Evolutionary conservation across 2,797 vertebrate genomes (phyloP), one percentile per base, ranked within the genome.

Genomic region (Clarias pachynema): DNA sequence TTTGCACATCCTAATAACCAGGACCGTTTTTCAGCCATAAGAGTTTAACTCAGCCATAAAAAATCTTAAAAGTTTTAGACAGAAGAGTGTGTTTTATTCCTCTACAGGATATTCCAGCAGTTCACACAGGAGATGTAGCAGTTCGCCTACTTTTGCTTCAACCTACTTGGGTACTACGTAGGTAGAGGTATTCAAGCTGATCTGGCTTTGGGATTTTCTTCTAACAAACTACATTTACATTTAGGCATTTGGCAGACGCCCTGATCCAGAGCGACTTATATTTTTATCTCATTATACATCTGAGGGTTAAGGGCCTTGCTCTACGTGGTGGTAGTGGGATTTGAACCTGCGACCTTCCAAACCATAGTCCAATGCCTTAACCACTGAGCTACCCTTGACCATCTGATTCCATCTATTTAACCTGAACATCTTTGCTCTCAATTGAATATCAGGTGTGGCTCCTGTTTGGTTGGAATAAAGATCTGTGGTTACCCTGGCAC

Each of bases 341-440:
- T 44, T 44, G 40, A 44, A 44, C 40, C 7, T 9, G 40, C 40
- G 8, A 14, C 49, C 2, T 53, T 53, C 12, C 12, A 53, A 53
- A 49, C 10, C 44, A 0, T 14, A 49, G 44, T 49, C 44, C 44
- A 14, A 53, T 53, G 49, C 49, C 49, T 53, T 14, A 53, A 53
- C 49, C 49, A 53, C 12, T 53, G 49, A 53, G 12, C 49, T 53
- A 53, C 49, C 12, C 10, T 12, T 53, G 49, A 14, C 40, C 77
- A 40, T 34, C 77, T 79, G 77, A 63, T 79, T 79, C 59, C 29
- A 60, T 9, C 74, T 59, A 31, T 60, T 78, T 7, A 24, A 24
- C 37, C 75, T 37, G n/a, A 20, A 18, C n/a, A 57, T 75, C 26
- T 79, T 62, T 44, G 31, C 57, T 34, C 5, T 63, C 59, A 5